phyloP scores from a whole-genome alignment of 1,140 invertebrate genomes.

The Macrobrachium rosenbergii region DNA sequence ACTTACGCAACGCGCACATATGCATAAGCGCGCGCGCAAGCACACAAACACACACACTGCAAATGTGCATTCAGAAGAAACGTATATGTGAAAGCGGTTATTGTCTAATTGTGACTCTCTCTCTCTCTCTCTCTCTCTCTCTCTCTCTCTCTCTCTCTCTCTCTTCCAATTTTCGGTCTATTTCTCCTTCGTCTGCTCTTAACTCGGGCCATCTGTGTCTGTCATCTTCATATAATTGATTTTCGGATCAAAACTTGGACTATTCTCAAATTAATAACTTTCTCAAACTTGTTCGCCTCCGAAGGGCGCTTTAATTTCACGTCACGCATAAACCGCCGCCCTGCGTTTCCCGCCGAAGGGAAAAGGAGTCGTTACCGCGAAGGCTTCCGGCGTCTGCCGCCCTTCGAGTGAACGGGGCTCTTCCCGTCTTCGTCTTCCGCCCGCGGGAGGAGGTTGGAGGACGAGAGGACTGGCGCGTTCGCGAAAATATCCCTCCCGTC shows the following conservation, averaged over 20 bases:
- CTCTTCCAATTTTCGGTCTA: slow-evolving; percentile 10
- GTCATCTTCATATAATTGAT: slow-evolving; percentile 67
- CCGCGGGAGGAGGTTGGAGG: too few relatives aligned
- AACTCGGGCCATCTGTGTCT: slow-evolving; percentile 60
- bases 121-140: slow-evolving; percentile 25
- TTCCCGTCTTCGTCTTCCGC: not conserved
- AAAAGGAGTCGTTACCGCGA: not conserved
- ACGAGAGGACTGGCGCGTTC: not conserved
- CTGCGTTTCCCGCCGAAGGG: not conserved
- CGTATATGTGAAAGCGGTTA: not conserved
- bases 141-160: slow-evolving; percentile 32
- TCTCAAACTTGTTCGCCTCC: slow-evolving; percentile 58
- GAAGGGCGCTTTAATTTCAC: slow-evolving; percentile 31
- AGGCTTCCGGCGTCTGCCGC: too few relatives aligned
- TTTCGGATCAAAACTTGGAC: slow-evolving; percentile 67
- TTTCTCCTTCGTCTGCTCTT: slow-evolving; percentile 60
- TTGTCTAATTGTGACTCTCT: not conserved
- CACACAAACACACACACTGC: too few relatives aligned
- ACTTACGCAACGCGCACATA: too few relatives aligned
- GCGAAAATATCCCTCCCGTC: slow-evolving; percentile 39
- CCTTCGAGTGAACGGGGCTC: not conserved
- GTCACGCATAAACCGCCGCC: not conserved
- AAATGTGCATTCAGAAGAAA: too few relatives aligned
- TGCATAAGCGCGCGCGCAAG: too few relatives aligned
- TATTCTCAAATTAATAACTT: slow-evolving; percentile 67